A percentile compares a stretch with the other conserved stretches of the same genome.
Evolutionary conservation across 2,797 vertebrate genomes (phyloP).

Genomic region (Anguilla obscura): DNA sequence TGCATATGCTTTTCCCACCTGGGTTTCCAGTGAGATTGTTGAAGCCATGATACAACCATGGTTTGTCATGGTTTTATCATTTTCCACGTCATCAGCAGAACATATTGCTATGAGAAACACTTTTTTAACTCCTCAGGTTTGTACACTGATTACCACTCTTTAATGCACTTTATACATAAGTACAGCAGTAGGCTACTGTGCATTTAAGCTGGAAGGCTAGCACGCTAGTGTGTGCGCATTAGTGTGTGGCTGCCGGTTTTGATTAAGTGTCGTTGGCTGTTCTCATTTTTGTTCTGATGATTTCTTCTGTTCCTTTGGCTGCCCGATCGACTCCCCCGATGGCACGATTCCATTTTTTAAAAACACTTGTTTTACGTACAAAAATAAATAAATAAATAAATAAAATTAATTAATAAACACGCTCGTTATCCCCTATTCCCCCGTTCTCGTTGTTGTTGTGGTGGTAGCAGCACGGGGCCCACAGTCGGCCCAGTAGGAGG

Average conservation of each 20-base stretch:
- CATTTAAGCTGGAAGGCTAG: not conserved
- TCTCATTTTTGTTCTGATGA: not conserved
- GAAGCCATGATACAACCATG: not conserved
- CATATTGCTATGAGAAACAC: not conserved
- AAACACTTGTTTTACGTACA: not conserved
- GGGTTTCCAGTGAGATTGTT: not conserved
- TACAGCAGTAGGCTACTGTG: not conserved
- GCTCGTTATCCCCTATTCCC: not conserved
- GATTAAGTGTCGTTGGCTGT: not conserved
- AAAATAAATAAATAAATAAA: not conserved
- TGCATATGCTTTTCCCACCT: not conserved
- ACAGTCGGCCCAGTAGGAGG: not conserved
- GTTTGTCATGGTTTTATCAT: not conserved
- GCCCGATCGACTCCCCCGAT: not conserved
- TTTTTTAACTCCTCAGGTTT: not conserved
- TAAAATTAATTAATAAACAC: not conserved
- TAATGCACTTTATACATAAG: not conserved
- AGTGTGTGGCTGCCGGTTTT: not conserved
- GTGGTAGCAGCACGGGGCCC: not conserved
- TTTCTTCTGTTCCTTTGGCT: not conserved
- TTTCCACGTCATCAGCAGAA: not conserved
- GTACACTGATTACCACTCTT: not conserved
- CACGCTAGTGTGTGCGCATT: not conserved
- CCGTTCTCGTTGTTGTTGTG: not conserved
- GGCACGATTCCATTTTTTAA: not conserved